phyloP scores from a whole-genome alignment of 2,797 vertebrate species.

The Enteromius unitaeniatus region DNA sequence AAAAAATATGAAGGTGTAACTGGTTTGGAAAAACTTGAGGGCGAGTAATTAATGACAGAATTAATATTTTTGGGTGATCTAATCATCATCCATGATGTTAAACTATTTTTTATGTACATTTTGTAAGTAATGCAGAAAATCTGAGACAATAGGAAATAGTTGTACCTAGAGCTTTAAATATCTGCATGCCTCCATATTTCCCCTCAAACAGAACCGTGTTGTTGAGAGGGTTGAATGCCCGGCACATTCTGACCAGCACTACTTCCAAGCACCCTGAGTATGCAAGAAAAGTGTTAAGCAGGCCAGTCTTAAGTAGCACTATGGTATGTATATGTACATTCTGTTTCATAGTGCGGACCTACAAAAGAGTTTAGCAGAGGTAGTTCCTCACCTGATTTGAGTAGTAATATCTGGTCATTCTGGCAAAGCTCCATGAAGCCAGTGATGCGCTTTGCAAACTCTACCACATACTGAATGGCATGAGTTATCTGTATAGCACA shows the following conservation, averaged over 20 bases:
- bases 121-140: not conserved
- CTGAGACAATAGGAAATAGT: not conserved
- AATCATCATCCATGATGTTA: not conserved
- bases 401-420: constrained; percentile 99
- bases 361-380: not conserved
- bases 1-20: not conserved
- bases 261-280: constrained; percentile 95
- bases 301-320: not conserved
- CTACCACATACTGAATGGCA: constrained; percentile 98
- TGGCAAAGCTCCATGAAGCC: constrained; percentile 99
- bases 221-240: constrained; percentile 99
- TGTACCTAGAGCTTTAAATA: constrained; percentile 97
- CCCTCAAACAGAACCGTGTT: constrained; percentile 99
- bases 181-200: constrained; percentile 99
- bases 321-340: not conserved
- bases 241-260: constrained; percentile 98
- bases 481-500: constrained; percentile 99
- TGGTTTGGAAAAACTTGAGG: not conserved
- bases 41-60: not conserved
- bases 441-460: constrained; percentile 98
- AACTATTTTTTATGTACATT: not conserved
- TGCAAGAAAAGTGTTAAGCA: constrained; percentile 22
- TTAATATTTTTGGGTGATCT: not conserved
- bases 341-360: not conserved
- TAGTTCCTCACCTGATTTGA: constrained; percentile 91